Base-by-base conservation (phyloP, 1,140 invertebrate genomes). In the Drosophila trapezifrons region DNA sequence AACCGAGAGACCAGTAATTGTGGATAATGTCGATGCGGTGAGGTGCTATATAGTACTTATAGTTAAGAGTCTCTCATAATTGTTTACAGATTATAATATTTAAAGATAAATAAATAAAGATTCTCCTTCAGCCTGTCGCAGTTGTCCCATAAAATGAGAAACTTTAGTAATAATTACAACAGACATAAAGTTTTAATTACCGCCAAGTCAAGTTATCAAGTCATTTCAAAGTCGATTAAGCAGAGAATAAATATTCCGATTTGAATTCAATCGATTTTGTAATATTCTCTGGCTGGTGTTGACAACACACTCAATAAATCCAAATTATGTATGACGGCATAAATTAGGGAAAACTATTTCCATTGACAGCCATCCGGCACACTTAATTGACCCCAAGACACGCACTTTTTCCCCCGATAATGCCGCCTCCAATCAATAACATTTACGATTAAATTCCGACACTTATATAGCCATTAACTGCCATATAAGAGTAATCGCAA, bases 241-340 rank as follows among this genome's bases (percentile, higher is more conserved):
- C 45, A 15, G 22, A 1, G 58, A 47, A 55, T 55, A 47, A 59
- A 62, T 60, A 54, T 55, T 57, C 47, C 40, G 35, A 71, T 62
- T 45, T 20, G 0, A 45, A 62, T 69, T 54, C 18, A 69, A 76
- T 76, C 43, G 35, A 57, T 55, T 59, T 63, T 59, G 51, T 69
- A 77, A 76, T 77, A 59, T 70, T 69, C 18, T 37, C 67, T 35
- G 20, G 43, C 62, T 51, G 49, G 76, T 79, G 83, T 73, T 87
- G 83, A 87, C 83, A 82, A 76, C 71, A 49, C 32, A 52, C 32
- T 49, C 71, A 86, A 86, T 86, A 86, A 86, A 86, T 87, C 63
- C 37, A 62, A 79, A 87, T 87, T 82, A 86, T 87, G 63, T 85
- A 59, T 75, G 69, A 71, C 54, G 54, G 52, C 69, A 74, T 80